Evolutionary conservation across 2,113 vertebrate genomes (phyloP), one percentile per base, ranked within the genome.

Genomic region (Nipponia nippon): DNA sequence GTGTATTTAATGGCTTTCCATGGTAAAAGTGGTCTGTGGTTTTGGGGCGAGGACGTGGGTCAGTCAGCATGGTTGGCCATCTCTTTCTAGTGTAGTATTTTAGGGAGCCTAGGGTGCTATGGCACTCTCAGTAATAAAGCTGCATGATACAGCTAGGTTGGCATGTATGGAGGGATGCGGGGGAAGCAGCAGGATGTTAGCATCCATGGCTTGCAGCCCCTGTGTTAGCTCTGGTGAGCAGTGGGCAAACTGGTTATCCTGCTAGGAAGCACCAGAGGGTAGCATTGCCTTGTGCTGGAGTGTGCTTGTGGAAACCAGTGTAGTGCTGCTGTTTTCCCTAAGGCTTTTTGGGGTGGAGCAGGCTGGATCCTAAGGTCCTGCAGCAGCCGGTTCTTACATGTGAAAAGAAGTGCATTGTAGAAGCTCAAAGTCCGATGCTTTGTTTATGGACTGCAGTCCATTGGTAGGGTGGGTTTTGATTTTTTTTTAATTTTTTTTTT

Each of bases 91-190:
- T 1, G 7, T 1, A 1, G 16, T 5, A 0, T 29, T 59, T 38
- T 15, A 11, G 58, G 38, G 73, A 38, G 8, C 9, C 32, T 4
- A 6, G 8, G 9, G 10, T 8, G 11, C 17, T 44, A 2, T 0
- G 32, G 18, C 3, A 7, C 22, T 23, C 7, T 6, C 4, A 3
- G 34, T 0, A 27, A 2, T 3, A 9, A 38, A 75, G 25, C 36
- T 25, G 15, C 0, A 1, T 0, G 30, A 8, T 7, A 6, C 42
- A 9, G 17, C 3, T 2, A 16, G 8, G 7, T 4, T 20, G 26
- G 16, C 2, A 13, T 14, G 12, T 11, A 4, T 9, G 16, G 16
- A 12, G 9, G 16, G 11, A 6, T 18, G 27, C 1, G 18, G 16
- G 44, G 34, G 20, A 14, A 30, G 67, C 32, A 22, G 26, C 1